A percentile compares a stretch with the other conserved stretches of the same genome.
These are phyloP conservation scores for Chunga burmeisteri DNA, from an alignment of 2,113 vertebrate species.

Conservation along the genomic window DNA sequence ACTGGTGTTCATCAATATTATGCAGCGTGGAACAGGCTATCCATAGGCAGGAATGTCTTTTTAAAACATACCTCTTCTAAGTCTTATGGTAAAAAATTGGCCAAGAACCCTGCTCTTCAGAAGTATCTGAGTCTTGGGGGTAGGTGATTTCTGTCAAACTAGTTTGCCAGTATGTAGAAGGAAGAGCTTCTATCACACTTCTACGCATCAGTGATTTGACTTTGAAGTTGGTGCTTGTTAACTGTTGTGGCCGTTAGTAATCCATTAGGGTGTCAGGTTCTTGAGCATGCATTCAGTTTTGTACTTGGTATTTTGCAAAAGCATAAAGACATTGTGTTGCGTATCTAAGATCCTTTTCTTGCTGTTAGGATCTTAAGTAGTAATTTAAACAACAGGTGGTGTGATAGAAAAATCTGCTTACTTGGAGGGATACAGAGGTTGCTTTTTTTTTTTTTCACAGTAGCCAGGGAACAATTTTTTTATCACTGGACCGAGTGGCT, in stretches of 20 bases:
- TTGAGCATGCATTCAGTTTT: neutral
- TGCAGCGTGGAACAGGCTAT: neutral
- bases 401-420: neutral
- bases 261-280: neutral
- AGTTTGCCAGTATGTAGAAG: neutral
- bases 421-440: neutral
- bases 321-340: neutral
- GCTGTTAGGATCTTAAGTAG: neutral
- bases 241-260: neutral
- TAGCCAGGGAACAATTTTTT: neutral
- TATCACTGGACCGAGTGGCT: neutral
- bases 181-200: neutral
- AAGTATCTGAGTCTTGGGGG: neutral
- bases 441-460: neutral
- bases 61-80: neutral
- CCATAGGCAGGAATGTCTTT: neutral
- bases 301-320: neutral
- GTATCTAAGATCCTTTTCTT: neutral
- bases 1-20: neutral
- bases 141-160: neutral
- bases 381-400: neutral
- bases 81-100: neutral
- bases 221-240: neutral
- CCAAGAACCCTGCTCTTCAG: neutral
- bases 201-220: neutral